phyloP scores from a whole-genome alignment of 23 tunicate genomes.

The Styela plicata region DNA sequence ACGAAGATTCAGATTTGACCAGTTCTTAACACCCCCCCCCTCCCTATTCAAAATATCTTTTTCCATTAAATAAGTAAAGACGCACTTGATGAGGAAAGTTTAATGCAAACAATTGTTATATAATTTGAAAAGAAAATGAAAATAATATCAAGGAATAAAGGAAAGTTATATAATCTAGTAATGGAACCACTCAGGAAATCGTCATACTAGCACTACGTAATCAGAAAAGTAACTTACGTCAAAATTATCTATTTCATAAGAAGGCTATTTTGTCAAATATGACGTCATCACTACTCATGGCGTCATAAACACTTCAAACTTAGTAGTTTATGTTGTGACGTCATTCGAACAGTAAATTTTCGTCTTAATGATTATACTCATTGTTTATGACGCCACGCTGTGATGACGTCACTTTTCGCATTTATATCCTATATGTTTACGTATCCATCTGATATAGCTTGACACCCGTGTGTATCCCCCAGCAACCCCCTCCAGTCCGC shows the following conservation, averaged over 20 bases:
- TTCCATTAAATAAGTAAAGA: no score
- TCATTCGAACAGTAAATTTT: neutral
- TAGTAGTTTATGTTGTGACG: neutral
- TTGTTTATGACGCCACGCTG: neutral
- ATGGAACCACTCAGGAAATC: neutral
- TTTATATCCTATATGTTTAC: conserved; percentile 38
- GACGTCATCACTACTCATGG: neutral
- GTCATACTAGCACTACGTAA: neutral
- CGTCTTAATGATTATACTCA: neutral
- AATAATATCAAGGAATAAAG: neutral
- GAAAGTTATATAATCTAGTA: neutral
- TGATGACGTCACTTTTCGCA: conserved; percentile 29
- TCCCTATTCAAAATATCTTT: no score
- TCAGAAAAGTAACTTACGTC: neutral
- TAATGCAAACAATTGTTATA: neutral
- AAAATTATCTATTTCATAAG: no score
- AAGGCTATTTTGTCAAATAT: neutral
- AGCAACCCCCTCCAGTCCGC: conserved; percentile 51
- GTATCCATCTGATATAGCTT: conserved; percentile 77
- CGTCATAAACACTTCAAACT: neutral
- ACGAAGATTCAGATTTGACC: no score
- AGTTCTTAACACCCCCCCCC: no score
- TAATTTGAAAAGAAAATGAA: neutral
- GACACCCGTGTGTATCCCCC: conserved; percentile 92
- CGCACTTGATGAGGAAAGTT: no score